phyloP scores from a whole-genome alignment of 2,888 invertebrate genomes.

The Aporophyla nigra region DNA sequence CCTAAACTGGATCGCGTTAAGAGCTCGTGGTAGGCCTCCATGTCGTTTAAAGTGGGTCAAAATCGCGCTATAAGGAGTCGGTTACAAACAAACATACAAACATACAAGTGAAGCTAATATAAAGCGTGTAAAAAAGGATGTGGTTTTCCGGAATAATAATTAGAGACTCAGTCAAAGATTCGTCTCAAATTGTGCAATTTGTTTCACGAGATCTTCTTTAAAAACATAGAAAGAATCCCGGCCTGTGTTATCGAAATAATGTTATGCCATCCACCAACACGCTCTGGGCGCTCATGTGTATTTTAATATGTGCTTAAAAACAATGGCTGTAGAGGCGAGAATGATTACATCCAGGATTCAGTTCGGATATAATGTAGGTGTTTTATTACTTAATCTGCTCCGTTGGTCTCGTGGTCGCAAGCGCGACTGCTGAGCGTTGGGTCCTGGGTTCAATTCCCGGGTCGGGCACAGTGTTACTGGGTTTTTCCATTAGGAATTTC shows the following conservation, averaged over 20 bases:
- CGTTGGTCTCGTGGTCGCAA: no score
- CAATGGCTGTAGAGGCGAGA: slow-evolving; percentile 18
- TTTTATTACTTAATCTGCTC: slow-evolving; percentile 21
- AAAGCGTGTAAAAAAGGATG: no score
- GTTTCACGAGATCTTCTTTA: not conserved
- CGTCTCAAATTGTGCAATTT: not conserved
- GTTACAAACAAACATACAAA: no score
- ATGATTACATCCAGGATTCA: slow-evolving; percentile 11
- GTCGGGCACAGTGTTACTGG: no score
- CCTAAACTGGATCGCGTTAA: no score
- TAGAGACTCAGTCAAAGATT: not conserved
- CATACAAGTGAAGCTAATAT: no score
- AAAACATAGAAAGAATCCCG: fast-evolving
- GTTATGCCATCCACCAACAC: not conserved
- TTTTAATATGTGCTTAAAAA: slow-evolving; percentile 42
- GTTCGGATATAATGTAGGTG: slow-evolving; percentile 1
- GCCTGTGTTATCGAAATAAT: not conserved
- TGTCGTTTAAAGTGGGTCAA: no score
- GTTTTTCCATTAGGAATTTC: no score
- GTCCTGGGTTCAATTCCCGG: no score
- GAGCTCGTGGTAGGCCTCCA: no score
- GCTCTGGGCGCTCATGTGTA: not conserved
- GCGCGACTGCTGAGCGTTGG: no score
- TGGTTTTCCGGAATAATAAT: not conserved
- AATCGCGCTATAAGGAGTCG: no score